These are phyloP conservation scores for Xerus rutilus DNA, from an alignment of 2,797 vertebrate species.

Conservation along the genomic window DNA sequence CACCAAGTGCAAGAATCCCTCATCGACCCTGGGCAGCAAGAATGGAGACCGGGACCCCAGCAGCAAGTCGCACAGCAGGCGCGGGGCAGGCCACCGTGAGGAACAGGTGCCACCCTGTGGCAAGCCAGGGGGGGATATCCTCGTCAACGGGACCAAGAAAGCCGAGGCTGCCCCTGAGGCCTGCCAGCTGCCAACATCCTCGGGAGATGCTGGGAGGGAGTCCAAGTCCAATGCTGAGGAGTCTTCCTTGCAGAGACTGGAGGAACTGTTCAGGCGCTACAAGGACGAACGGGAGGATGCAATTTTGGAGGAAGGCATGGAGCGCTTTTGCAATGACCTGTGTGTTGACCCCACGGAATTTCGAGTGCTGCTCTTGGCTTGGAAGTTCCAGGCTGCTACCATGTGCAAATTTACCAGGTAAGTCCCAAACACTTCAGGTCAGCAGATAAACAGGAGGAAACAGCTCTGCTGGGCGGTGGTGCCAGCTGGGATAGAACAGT, in stretches of 20 bases:
- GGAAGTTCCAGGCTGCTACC: constrained; percentile 99
- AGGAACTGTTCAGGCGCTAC: constrained; percentile 95
- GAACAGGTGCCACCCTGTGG: constrained; percentile 90
- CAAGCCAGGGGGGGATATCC: constrained; percentile 94
- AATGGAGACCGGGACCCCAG: constrained; percentile 97
- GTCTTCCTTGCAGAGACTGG: constrained; percentile 93
- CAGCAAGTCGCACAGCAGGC: constrained; percentile 95
- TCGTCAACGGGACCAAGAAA: constrained; percentile 97
- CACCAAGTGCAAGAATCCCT: constrained; percentile 99
- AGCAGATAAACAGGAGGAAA: constrained; percentile 19
- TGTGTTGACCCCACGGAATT: constrained; percentile 99
- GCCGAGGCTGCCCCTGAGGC: constrained; percentile 92
- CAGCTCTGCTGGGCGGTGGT: neutral
- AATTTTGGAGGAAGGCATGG: constrained; percentile 99
- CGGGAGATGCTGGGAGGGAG: constrained; percentile 91
- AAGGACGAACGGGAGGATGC: constrained; percentile 97
- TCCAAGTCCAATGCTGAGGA: constrained; percentile 89
- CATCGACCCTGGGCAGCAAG: constrained; percentile 99
- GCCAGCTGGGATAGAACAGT: neutral
- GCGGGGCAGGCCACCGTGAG: constrained; percentile 93
- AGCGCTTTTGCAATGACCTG: constrained; percentile 97
- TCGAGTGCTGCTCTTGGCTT: constrained; percentile 97
- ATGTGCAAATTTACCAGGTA: constrained; percentile 99
- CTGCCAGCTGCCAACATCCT: constrained; percentile 86
- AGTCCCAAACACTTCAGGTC: constrained; percentile 78